Percentiles rank a stretch among this genome's conserved stretches.
Conservation (phyloP, 2,797 vertebrate species). For the Myripristis jacobus region DNA sequence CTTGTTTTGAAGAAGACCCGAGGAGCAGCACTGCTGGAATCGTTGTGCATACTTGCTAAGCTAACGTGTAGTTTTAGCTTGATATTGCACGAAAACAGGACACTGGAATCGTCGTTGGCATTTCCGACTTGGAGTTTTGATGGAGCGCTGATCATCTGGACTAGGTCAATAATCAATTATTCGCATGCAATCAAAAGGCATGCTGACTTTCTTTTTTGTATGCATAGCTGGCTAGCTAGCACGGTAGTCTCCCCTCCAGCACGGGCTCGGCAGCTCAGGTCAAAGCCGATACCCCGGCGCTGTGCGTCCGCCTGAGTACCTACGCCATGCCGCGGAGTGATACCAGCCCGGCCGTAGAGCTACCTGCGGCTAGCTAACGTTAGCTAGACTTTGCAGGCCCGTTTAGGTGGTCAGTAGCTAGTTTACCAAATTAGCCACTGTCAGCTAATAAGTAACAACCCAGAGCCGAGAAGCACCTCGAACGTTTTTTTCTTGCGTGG, state of each 20-base stretch:
- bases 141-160: neutral
- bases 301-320: constrained; percentile 17
- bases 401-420: constrained; percentile 3
- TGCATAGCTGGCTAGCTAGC: constrained; percentile 44
- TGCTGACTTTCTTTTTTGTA: constrained; percentile 16
- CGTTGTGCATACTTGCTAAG: constrained; percentile 44
- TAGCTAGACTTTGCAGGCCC: constrained; percentile 36
- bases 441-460: constrained; percentile 8
- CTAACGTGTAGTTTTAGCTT: constrained; percentile 53
- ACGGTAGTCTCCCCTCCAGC: neutral
- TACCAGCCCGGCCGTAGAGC: constrained; percentile 45
- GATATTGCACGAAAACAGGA: constrained; percentile 41
- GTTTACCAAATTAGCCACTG: neutral
- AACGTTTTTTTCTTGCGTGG: neutral
- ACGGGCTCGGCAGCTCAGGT: constrained; percentile 17
- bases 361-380: constrained; percentile 52
- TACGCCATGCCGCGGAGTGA: constrained; percentile 74
- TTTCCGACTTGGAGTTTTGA: neutral
- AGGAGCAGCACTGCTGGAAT: constrained; percentile 62
- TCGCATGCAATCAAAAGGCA: constrained; percentile 6
- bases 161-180: neutral
- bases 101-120: constrained; percentile 8
- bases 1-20: constrained; percentile 31
- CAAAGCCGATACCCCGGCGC: constrained; percentile 38
- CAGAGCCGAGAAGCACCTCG: neutral